Base-by-base conservation (phyloP, 2,797 vertebrate genomes). In the Leptoclinus maculatus region DNA sequence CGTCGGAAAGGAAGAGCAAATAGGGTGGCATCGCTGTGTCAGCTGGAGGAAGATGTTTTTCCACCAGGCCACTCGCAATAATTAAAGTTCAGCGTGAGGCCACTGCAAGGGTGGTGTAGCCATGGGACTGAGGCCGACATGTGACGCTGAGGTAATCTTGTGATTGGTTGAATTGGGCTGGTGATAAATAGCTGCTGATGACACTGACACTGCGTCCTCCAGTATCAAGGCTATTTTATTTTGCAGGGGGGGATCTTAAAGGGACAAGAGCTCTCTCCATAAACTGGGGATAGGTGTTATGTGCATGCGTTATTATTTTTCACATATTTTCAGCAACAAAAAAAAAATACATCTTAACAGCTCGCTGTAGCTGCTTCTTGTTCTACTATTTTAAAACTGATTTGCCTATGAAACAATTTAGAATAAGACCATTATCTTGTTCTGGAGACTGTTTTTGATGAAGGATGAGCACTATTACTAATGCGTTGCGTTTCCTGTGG, bases 41-140 rank as follows among this genome's bases (percentile, higher is more conserved):
- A 87, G 84, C 77, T 29, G 45, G 53, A 51, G 45, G 71, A 72
- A 72, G 70, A 67, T 5, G 10, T 80, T 89, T 56, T 89, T 83
- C 84, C 74, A 77, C 66, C 56, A 78, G 76, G 73, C 76, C 84
- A 89, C 83, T 86, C 80, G 60, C 38, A 83, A 79, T 91, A 89
- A 93, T 92, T 90, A 87, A 87, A 93, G 87, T 90, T 93, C 87
- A 90, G 72, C 67, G 19, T 29, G 72, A 86, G 88, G 90, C 82
- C 87, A 72, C 72, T 3, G 36, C 21, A 32, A 70, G 76, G 79
- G 77, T 39, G 71, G 59, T 34, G 41, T 60, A 69, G 64, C 41
- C 36, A 13, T 71, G 68, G 80, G 82, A 71, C 66, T 45, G 45
- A n/a, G 38, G 59, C 56, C 38, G 76, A 47, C 84, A 72, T 78